Evolutionary conservation across 2,888 invertebrate species (phyloP).

Genomic region (Cryptosula pallasiana): DNA sequence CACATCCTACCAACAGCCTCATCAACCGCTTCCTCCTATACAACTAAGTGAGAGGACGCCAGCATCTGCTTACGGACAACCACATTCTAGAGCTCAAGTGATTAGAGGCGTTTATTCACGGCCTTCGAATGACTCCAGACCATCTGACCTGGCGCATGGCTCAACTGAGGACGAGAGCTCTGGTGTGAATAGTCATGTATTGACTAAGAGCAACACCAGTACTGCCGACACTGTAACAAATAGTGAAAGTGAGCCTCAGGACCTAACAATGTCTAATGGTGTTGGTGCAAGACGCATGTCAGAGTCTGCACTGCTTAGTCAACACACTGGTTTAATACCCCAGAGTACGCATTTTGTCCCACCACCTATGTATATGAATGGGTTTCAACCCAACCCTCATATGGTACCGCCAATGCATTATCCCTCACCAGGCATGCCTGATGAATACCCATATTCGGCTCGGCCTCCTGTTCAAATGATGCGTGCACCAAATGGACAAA

Average conservation of each 20-base stretch:
- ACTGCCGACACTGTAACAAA: not conserved
- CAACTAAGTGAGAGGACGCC: not conserved
- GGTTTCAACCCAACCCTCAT: slow-evolving; percentile 16
- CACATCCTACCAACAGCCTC: not conserved
- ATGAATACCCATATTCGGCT: not conserved
- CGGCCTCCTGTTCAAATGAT: slow-evolving; percentile 1
- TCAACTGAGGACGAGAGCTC: not conserved
- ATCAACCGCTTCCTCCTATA: not conserved
- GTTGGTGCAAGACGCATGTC: not conserved
- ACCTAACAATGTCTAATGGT: not conserved
- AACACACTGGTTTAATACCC: not conserved
- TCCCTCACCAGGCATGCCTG: not conserved
- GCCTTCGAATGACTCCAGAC: not conserved
- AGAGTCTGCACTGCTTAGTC: not conserved
- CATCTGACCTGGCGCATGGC: not conserved
- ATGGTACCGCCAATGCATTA: slow-evolving; percentile 7
- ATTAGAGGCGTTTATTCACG: not conserved
- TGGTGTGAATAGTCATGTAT: not conserved
- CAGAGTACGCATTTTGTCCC: not conserved
- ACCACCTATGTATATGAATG: not conserved
- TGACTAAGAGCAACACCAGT: not conserved
- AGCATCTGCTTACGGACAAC: not conserved
- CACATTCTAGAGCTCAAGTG: not conserved
- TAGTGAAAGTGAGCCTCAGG: not conserved
- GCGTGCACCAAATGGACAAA: slow-evolving; percentile 6